Conservation (phyloP, 2,113 vertebrate species). For the Cyprinodon brontotheroides region DNA sequence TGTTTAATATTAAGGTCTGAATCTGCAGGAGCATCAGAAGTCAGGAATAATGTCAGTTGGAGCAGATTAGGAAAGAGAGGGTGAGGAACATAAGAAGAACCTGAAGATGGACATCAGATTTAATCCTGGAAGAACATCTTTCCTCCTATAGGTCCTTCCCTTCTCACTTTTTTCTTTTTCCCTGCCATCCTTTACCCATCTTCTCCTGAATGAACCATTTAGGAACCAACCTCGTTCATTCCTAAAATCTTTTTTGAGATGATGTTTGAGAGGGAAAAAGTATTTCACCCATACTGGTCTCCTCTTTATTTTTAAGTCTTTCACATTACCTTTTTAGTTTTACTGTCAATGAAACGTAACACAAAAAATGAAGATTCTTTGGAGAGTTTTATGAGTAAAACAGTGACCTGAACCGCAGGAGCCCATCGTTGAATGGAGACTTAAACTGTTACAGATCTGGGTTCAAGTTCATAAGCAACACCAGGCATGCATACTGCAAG, state of each 20-base stretch:
- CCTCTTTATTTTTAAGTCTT: not conserved
- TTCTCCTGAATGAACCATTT: too few species aligned
- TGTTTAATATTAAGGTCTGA: conserved; percentile 45
- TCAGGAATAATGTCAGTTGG: conserved; percentile 20
- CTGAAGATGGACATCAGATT: conserved; percentile 66
- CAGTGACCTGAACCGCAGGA: not conserved
- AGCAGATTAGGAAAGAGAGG: conserved; percentile 23
- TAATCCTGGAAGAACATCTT: conserved; percentile 68
- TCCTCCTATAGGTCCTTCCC: conserved; percentile 52
- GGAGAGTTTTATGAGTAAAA: not conserved
- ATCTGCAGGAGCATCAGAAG: conserved; percentile 3
- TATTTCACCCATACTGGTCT: not conserved
- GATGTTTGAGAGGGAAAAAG: too few species aligned
- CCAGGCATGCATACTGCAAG: not conserved
- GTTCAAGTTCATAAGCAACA: not conserved
- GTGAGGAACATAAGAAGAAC: conserved; percentile 47
- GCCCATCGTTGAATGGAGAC: not conserved
- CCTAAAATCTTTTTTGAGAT: too few species aligned
- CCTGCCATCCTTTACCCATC: conserved; percentile 13
- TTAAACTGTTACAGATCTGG: not conserved
- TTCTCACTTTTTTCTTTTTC: conserved; percentile 59
- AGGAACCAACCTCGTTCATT: too few species aligned
- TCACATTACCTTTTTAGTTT: not conserved
- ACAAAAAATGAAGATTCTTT: not conserved
- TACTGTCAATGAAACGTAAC: not conserved